Evolutionary conservation across 1,140 invertebrate genomes (phyloP).

Genomic region (Oreohelix idahoensis): DNA sequence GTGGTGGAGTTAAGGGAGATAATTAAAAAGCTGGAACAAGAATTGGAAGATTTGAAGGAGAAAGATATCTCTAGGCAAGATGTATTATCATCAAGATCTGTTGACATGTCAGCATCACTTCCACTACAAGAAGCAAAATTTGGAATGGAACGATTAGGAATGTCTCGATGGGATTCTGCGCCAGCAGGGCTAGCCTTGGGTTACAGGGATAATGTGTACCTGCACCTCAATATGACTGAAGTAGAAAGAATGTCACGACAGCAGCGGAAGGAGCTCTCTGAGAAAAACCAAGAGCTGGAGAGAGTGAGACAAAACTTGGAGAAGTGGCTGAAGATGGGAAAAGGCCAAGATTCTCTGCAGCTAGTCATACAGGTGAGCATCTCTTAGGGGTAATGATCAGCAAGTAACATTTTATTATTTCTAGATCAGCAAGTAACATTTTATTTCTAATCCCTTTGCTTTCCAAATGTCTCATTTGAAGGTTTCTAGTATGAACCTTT

Average conservation of each 20-base stretch:
- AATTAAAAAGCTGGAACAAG: conserved; percentile 6
- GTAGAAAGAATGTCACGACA: conserved; percentile 41
- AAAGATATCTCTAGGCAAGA: neutral
- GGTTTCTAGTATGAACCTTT: too few species aligned
- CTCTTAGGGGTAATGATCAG: too few species aligned
- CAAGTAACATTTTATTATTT: too few species aligned
- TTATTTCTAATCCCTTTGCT: too few species aligned
- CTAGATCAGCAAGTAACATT: too few species aligned
- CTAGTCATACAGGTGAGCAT: neutral
- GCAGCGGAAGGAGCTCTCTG: conserved; percentile 44
- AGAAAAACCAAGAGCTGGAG: conserved; percentile 48
- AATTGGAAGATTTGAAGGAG: neutral
- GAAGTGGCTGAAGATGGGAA: conserved; percentile 38
- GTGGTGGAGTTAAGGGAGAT: neutral
- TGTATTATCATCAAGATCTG: neutral
- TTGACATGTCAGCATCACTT: neutral
- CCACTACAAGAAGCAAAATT: conserved; percentile 22
- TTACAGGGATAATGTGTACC: conserved; percentile 16
- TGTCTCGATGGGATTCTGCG: conserved; percentile 44
- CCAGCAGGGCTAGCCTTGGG: conserved; percentile 21
- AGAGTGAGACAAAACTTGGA: conserved; percentile 43
- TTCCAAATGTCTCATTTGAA: too few species aligned
- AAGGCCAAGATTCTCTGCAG: neutral
- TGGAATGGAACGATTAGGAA: neutral
- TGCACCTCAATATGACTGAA: conserved; percentile 24